Percentiles rank a stretch among this genome's conserved stretches.
Evolutionary conservation across 2,113 vertebrate genomes (phyloP).

Genomic region (Neodontobutis hainanensis): DNA sequence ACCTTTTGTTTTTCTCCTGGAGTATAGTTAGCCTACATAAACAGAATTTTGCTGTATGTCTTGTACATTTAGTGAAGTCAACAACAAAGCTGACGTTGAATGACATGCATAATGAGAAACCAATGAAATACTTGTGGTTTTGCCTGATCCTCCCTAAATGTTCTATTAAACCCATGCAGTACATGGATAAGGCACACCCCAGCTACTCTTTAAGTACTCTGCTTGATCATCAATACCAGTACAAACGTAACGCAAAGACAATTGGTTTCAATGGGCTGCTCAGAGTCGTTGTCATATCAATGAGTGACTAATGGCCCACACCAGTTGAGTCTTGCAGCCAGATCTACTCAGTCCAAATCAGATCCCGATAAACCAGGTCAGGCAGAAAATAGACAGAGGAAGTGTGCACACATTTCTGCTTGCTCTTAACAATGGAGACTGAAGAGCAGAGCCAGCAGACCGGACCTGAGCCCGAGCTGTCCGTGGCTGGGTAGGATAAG

Average conservation of each 20-base stretch:
- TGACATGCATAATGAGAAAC: not conserved
- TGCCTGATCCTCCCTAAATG: not conserved
- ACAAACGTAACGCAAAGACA: slow-evolving; percentile 18
- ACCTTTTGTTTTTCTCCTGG: too few species aligned
- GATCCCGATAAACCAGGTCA: slow-evolving; percentile 52
- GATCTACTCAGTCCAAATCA: slow-evolving; percentile 37
- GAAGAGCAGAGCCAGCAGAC: slow-evolving; percentile 34
- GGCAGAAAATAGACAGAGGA: slow-evolving; percentile 75
- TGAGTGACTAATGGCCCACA: slow-evolving; percentile 20
- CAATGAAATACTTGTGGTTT: not conserved
- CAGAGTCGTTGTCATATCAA: slow-evolving; percentile 42
- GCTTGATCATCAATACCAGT: not conserved
- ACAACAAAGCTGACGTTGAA: not conserved
- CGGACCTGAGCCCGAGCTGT: slow-evolving; percentile 37
- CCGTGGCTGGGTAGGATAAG: slow-evolving; percentile 32
- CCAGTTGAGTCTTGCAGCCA: slow-evolving; percentile 44
- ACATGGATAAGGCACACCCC: not conserved
- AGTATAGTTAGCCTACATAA: too few species aligned
- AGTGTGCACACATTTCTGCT: slow-evolving; percentile 53
- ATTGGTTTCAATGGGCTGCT: slow-evolving; percentile 28
- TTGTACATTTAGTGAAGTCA: not conserved
- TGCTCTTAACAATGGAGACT: slow-evolving; percentile 70
- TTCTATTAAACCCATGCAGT: not conserved
- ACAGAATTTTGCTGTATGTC: not conserved
- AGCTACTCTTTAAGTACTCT: not conserved